phyloP scores from a whole-genome alignment of 2,113 vertebrate genomes.

The Scartelaos histophorus region DNA sequence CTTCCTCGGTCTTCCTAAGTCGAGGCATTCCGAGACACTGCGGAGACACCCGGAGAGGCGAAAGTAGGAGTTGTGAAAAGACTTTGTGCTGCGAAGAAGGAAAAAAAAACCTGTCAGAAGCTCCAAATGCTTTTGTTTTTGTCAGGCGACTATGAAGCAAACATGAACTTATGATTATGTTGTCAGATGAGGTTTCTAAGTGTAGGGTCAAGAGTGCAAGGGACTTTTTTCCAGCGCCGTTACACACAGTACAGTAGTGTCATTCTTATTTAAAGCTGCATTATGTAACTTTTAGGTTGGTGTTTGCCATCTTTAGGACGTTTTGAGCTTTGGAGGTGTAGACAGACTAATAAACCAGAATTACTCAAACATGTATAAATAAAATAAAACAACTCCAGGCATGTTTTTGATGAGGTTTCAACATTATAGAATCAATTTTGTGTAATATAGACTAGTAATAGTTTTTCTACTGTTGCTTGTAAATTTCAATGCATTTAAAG shows the following conservation, averaged over 20 bases:
- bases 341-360: too few relatives aligned
- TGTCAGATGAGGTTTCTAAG: conserved; percentile 4
- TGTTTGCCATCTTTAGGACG: too few relatives aligned
- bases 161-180: not conserved
- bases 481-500: too few relatives aligned
- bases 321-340: too few relatives aligned
- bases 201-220: not conserved
- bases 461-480: too few relatives aligned
- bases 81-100: conserved; percentile 9
- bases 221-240: not conserved
- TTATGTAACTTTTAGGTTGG: too few relatives aligned
- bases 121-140: conserved; percentile 11
- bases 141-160: not conserved
- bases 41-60: conserved; percentile 38
- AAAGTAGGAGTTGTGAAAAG: conserved; percentile 24
- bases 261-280: not conserved
- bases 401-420: too few relatives aligned
- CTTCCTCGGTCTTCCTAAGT: conserved; percentile 28
- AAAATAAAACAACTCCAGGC: too few relatives aligned
- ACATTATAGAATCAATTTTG: too few relatives aligned
- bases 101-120: conserved; percentile 10
- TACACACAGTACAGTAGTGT: not conserved
- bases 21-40: conserved; percentile 43
- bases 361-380: too few relatives aligned
- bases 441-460: too few relatives aligned